Conservation (phyloP, 2,113 vertebrate species). For the Furnarius figulus region DNA sequence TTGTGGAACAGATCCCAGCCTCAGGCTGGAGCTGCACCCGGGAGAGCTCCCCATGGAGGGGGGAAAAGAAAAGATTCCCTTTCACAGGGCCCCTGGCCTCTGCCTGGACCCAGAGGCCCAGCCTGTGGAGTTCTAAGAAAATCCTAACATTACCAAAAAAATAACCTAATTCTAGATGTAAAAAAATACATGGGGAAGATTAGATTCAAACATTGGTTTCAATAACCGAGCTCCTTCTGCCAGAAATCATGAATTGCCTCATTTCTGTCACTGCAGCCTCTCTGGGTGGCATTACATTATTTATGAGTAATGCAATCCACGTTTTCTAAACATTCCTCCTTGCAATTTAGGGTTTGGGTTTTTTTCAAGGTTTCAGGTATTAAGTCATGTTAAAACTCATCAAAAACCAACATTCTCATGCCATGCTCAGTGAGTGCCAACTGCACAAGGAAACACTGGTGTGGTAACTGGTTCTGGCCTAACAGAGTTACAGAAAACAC, state of each 20-base stretch:
- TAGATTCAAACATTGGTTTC: neutral
- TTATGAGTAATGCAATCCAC: conserved; percentile 43
- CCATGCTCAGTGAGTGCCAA: neutral
- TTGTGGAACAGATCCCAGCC: neutral
- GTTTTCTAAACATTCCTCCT: conserved; percentile 8
- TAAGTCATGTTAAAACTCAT: neutral
- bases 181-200: neutral
- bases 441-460: neutral
- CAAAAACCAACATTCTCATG: neutral
- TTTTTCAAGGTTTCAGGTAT: neutral
- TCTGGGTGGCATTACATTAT: conserved; percentile 17
- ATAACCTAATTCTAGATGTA: conserved; percentile 20
- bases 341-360: neutral
- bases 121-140: conserved; percentile 17
- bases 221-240: neutral
- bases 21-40: neutral
- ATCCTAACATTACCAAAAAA: neutral
- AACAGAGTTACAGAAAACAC: neutral
- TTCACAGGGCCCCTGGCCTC: conserved; percentile 41
- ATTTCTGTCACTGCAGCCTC: neutral
- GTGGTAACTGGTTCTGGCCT: neutral
- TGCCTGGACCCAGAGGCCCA: neutral
- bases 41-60: neutral
- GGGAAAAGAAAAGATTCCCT: neutral
- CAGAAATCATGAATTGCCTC: conserved; percentile 12